Base-by-base conservation (phyloP, 1,140 invertebrate genomes). In the Hesperophylax magnus region DNA sequence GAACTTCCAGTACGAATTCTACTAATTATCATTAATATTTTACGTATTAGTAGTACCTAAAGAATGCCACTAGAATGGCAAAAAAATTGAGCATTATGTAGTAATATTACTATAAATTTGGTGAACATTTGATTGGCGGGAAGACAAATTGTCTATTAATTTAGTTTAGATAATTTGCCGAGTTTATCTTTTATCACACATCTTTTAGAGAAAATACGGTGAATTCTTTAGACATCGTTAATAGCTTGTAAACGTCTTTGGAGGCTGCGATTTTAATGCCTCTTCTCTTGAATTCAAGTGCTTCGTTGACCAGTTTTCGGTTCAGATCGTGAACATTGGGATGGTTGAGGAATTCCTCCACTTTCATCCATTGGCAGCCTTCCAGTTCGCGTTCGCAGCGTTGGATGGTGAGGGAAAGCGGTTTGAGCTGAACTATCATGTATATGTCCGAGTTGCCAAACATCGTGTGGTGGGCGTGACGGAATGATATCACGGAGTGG, bases 361-460 rank as follows among this genome's bases (percentile, higher is more conserved):
- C 90, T 82, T 93, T 91, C 94, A 98, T 97, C 97, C 97, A 98
- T 84, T 91, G 86, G 82, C 94, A 95, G 22, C 93, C 92, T 0
- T 89, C 90, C 18, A 98, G 93, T 90, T 98, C 97, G 82, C 92
- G 89, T 17, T 93, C 88, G 85, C 95, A 96, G 81, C 92, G 91
- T 60, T 87, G 88, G 56, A 97, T 94, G 9, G 93, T 89, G 18
- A 90, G 86, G 39, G 92, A 92, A 1, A 91, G 75, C 1, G 97
- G 95, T 83, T 90, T 93, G 83, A 98, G 89, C 82, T 92, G 92
- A 6, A 96, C 92, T 1, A 97, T 91, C 60, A 95, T 91, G 85
- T 97, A 98, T 67, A 97, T 93, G 86, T 97, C 97, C 1, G 95
- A 97, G 86, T 96, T 97, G 7, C 91, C 93, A 87, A 95, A 97